Base-by-base conservation (phyloP, 1,140 invertebrate species). In the Colletes gigas region DNA sequence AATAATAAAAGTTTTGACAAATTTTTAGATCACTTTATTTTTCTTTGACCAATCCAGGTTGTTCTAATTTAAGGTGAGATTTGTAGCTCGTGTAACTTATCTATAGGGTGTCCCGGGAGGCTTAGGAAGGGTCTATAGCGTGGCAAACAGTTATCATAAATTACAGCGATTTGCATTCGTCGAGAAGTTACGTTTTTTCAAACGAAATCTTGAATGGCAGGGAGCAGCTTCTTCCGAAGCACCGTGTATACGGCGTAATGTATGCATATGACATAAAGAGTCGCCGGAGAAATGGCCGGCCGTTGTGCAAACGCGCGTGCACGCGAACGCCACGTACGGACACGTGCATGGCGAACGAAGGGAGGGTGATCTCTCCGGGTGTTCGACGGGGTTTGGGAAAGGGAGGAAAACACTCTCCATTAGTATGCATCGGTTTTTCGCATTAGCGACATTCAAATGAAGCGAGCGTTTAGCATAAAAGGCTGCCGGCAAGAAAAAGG, bases 381-480 rank as follows among this genome's bases (percentile, higher is more conserved):
- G 77, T 73, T 50, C 41, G 30, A 15, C 15, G 6, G 30, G 62
- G 39, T 39, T n/a, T n/a, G 55, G 66, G 69, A 78, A 76, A 30
- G 47, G 30, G 30, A 55, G 50, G 78, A 84, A 66, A 81, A 76
- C 62, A 68, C 76, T 88, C 89, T 91, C 90, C 90, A 93, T 93
- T 93, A 93, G 91, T 88, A 92, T 91, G 92, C 91, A 93, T 93
- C 91, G 90, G 91, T 92, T 93, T 93, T 93, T 92, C 90, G 90
- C 92, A 93, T 93, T 93, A 92, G 91, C 88, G 87, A 90, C 90
- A 93, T 93, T 93, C 90, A 92, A 93, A 93, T 93, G 91, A 92
- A 93, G 88, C 87, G 86, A 83, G 68, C 89, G 88, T 91, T 93
- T 93, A 92, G 90, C 92, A 93, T 93, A 93, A 93, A 93, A 93